These are phyloP conservation scores for Cordilura impudica DNA, from an alignment of 2,888 invertebrate species.

Conservation along the genomic window DNA sequence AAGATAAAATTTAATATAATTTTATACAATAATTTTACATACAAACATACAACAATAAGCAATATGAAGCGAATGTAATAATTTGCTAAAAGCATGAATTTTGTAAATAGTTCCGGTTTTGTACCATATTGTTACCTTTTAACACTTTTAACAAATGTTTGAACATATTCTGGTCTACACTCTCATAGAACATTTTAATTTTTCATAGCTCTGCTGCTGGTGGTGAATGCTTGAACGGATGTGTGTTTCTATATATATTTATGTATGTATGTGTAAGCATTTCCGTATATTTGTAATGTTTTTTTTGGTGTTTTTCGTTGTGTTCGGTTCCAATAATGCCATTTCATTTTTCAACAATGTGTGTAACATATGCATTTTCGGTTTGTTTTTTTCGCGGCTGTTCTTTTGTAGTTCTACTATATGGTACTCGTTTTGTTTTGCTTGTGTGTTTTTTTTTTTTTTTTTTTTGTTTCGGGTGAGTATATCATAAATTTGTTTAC, in stretches of 20 bases:
- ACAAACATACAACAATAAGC: neutral
- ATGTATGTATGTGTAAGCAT: constrained; percentile 23
- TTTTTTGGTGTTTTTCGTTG: constrained; percentile 15
- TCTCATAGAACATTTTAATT: constrained; percentile 4
- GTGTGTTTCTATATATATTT: neutral
- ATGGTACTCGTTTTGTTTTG: neutral
- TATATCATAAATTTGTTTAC: constrained; percentile 61
- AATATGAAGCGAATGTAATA: no score
- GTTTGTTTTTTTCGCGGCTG: neutral
- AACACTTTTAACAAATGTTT: constrained; percentile 54
- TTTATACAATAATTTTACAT: neutral
- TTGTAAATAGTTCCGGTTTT: constrained; percentile 16
- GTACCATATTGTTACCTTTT: constrained; percentile 49
- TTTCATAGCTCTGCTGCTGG: constrained; percentile 2
- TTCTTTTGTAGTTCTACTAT: neutral
- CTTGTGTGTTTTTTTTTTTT: neutral
- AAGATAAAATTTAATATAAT: no score
- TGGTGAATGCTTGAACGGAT: neutral
- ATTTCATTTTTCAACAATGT: constrained; percentile 49
- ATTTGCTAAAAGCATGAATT: neutral
- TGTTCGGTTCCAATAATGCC: constrained; percentile 34
- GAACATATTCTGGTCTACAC: constrained; percentile 18
- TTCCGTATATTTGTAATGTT: constrained; percentile 52
- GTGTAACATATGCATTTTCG: constrained; percentile 49
- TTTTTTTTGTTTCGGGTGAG: constrained; percentile 20